These are phyloP conservation scores for Dermochelys coriacea DNA, from an alignment of 2,797 vertebrate species.

Conservation along the genomic window DNA sequence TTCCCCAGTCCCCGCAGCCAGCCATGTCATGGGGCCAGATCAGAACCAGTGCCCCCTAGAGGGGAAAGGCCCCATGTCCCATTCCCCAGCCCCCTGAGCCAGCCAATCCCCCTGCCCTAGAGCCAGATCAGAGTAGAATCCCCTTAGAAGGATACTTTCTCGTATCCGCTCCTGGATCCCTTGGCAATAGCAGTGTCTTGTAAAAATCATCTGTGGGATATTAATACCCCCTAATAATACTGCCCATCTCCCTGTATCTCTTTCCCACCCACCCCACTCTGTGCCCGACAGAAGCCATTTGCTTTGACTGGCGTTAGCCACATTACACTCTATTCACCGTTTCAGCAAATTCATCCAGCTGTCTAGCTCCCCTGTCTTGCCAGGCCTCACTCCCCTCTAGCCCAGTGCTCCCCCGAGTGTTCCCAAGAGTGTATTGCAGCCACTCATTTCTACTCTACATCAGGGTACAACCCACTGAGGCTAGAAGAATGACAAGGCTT, in stretches of 20 bases:
- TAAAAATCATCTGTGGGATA: too few species aligned
- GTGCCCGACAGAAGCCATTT: not conserved
- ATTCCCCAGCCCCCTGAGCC: not conserved
- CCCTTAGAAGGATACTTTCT: not conserved
- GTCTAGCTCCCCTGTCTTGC: not conserved
- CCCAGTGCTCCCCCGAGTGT: not conserved
- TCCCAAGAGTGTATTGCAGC: not conserved
- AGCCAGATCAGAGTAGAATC: not conserved
- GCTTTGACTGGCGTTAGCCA: not conserved
- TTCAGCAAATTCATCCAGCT: not conserved
- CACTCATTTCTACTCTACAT: not conserved
- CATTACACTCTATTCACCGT: not conserved
- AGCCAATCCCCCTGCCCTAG: too few species aligned
- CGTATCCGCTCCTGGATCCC: conserved; percentile 45
- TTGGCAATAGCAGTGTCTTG: too few species aligned
- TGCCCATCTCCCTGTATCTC: too few species aligned
- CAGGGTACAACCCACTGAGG: not conserved
- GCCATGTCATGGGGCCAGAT: too few species aligned
- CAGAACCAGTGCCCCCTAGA: too few species aligned
- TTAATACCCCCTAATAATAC: too few species aligned
- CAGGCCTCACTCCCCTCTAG: too few species aligned
- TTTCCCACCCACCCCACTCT: too few species aligned
- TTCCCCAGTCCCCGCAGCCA: too few species aligned
- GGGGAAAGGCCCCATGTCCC: not conserved
- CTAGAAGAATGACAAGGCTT: not conserved